phyloP scores from a whole-genome alignment of 2,888 invertebrate genomes.

The Hesperia comma region DNA sequence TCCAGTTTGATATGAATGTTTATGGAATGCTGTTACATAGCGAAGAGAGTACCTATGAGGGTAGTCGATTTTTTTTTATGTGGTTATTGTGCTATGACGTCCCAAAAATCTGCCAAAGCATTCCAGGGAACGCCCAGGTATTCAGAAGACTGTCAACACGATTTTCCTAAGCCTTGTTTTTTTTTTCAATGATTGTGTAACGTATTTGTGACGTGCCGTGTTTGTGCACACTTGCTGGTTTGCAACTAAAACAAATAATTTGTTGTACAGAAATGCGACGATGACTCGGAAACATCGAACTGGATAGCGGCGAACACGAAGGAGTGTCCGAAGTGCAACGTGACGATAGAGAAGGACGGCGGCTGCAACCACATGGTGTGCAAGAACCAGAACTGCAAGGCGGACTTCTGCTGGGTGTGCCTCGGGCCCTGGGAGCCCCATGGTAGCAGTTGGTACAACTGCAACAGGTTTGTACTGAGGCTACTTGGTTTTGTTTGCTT shows the following conservation, averaged over 20 bases:
- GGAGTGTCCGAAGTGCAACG: conserved; percentile 99
- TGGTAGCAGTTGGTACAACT: conserved; percentile 99
- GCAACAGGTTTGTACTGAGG: conserved; percentile 87
- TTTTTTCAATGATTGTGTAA: too few species aligned
- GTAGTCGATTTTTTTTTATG: too few species aligned
- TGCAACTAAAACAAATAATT: not conserved
- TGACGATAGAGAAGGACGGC: conserved; percentile 98
- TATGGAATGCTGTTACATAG: too few species aligned
- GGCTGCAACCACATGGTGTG: conserved; percentile 99
- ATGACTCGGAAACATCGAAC: conserved; percentile 99
- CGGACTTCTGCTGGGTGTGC: conserved; percentile 99
- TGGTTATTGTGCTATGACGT: too few species aligned
- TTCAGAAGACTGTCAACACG: too few species aligned
- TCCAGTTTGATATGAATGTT: too few species aligned
- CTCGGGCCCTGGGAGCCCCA: conserved; percentile 99
- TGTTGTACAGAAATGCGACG: conserved; percentile 92
- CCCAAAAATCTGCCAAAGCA: too few species aligned
- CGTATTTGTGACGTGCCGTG: too few species aligned
- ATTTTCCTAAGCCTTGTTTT: too few species aligned
- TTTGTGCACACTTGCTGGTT: not conserved
- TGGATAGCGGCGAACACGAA: conserved; percentile 99
- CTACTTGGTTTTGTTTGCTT: too few species aligned
- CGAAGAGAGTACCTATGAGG: too few species aligned
- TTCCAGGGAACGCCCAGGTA: too few species aligned
- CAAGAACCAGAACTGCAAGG: conserved; percentile 98